These are phyloP conservation scores for Cryptophagus acutangulus DNA, from an alignment of 2,888 invertebrate genomes.

Conservation along the genomic window DNA sequence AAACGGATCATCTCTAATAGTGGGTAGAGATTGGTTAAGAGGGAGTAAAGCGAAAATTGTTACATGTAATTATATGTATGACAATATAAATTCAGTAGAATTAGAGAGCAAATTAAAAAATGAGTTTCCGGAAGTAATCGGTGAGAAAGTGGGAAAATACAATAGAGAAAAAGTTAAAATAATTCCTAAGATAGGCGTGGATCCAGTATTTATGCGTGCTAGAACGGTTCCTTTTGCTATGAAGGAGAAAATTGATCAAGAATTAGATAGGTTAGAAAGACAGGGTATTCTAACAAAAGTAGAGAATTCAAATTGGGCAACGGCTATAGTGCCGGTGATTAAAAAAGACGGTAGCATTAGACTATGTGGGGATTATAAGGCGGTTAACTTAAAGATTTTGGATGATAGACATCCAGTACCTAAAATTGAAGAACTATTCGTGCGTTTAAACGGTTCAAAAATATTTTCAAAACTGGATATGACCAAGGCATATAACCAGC, in stretches of 20 bases:
- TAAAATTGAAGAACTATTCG: slow-evolving; percentile 10
- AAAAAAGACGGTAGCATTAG: slow-evolving; percentile 21
- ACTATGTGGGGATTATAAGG: slow-evolving; percentile 25
- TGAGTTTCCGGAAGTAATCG: slow-evolving; percentile 7
- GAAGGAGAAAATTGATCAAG: slow-evolving; percentile 22
- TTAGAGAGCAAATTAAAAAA: background rate
- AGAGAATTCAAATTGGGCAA: slow-evolving; percentile 18
- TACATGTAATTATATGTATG: too few relatives aligned
- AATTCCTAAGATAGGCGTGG: background rate
- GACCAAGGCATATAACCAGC: slow-evolving; percentile 35
- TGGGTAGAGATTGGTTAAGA: too few relatives aligned
- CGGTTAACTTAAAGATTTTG: slow-evolving; percentile 4
- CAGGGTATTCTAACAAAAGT: slow-evolving; percentile 27
- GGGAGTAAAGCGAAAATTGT: too few relatives aligned
- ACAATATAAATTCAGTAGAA: too few relatives aligned
- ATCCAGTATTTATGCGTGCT: slow-evolving; percentile 23
- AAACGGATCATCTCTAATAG: too few relatives aligned
- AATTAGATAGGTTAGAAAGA: slow-evolving; percentile 24
- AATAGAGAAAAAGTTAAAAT: slow-evolving; percentile 6
- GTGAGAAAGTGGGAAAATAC: slow-evolving; percentile 9
- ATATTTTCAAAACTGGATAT: slow-evolving; percentile 27
- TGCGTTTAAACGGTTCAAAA: slow-evolving; percentile 12
- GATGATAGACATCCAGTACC: slow-evolving; percentile 9
- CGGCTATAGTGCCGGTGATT: slow-evolving; percentile 8
- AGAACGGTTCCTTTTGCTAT: slow-evolving; percentile 31